phyloP scores from a whole-genome alignment of 2,797 vertebrate genomes.

The Takifugu rubripes region DNA sequence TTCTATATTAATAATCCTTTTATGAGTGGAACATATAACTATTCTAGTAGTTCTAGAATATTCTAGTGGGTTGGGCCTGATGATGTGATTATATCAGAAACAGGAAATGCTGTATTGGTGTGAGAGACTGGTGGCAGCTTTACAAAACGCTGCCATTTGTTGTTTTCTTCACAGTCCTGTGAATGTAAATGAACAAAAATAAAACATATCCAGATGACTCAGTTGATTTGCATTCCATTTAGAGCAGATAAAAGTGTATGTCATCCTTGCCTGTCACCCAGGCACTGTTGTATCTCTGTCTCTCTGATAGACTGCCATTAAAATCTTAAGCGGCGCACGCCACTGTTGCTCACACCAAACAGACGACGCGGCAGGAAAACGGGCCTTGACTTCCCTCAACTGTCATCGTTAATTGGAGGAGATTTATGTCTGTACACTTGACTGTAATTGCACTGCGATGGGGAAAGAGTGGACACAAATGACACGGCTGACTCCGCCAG shows the following conservation, averaged over 20 bases:
- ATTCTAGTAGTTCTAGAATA: too few species aligned
- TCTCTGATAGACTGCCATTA: too few species aligned
- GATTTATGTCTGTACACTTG: conserved; percentile 19
- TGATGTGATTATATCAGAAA: conserved; percentile 26
- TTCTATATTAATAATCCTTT: too few species aligned
- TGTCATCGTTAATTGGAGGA: conserved; percentile 26
- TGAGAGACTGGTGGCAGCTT: conserved; percentile 1
- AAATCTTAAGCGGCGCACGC: too few species aligned
- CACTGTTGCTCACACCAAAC: conserved; percentile 16
- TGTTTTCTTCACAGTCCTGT: conserved; percentile 14
- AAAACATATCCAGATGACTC: conserved; percentile 33
- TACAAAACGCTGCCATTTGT: conserved; percentile 4
- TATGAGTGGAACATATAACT: too few species aligned
- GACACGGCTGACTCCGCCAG: conserved; percentile 47
- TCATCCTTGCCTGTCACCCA: too few species aligned
- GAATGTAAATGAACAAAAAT: conserved; percentile 50
- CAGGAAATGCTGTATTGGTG: conserved; percentile 4
- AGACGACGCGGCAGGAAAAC: conserved; percentile 40
- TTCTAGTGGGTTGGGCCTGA: background rate
- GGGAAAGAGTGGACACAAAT: conserved; percentile 54
- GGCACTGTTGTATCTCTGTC: too few species aligned
- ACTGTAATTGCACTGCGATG: conserved; percentile 43
- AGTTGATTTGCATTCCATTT: conserved; percentile 40
- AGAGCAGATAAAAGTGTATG: conserved; percentile 24
- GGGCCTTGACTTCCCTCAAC: conserved; percentile 18